A percentile compares a stretch with the other conserved stretches of the same genome.
Conservation (phyloP, 2,888 invertebrate genomes). For the Meganola albula region DNA sequence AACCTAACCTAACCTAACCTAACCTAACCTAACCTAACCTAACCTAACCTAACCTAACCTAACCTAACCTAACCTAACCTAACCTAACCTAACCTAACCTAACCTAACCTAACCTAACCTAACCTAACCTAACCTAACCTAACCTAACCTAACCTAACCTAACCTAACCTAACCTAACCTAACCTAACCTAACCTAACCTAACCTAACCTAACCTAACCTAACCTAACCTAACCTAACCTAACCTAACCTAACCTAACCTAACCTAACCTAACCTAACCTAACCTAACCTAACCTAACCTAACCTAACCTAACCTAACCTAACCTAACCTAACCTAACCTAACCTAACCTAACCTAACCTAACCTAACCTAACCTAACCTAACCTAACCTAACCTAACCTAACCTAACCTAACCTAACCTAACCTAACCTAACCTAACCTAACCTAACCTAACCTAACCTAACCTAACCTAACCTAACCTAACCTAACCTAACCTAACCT, state of each 20-base stretch:
- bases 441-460: not conserved
- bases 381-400: slow-evolving; percentile 6
- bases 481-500: not conserved
- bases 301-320: slow-evolving; percentile 13
- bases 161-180: slow-evolving; percentile 22
- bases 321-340: slow-evolving; percentile 11
- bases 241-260: slow-evolving; percentile 1
- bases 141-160: slow-evolving; percentile 19
- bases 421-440: slow-evolving; percentile 5
- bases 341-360: slow-evolving; percentile 13
- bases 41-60: not conserved
- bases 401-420: slow-evolving; percentile 7
- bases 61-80: slow-evolving; percentile 17
- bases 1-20: not conserved
- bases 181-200: slow-evolving; percentile 17
- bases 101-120: slow-evolving; percentile 17
- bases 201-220: slow-evolving; percentile 21
- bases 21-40: not conserved
- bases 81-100: slow-evolving; percentile 18
- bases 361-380: slow-evolving; percentile 13
- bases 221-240: slow-evolving; percentile 13
- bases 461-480: not conserved
- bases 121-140: slow-evolving; percentile 21
- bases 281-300: slow-evolving; percentile 13
- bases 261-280: slow-evolving; percentile 12